Conservation (phyloP, 2,888 invertebrate genomes). For the Nemotelus pantherinus region DNA sequence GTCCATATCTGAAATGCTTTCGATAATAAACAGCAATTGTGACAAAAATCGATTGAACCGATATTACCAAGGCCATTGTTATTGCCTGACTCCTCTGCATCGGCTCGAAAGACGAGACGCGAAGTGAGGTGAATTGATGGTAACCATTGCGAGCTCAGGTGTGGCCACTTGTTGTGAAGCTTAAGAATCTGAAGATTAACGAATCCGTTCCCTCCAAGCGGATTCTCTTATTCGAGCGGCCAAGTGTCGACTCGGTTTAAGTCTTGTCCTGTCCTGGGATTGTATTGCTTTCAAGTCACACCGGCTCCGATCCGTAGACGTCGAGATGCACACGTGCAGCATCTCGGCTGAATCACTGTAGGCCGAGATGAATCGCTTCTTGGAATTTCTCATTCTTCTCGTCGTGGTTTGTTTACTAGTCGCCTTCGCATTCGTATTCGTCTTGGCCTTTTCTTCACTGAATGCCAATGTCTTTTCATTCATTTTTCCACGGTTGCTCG, state of each 20-base stretch:
- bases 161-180: constrained; percentile 15
- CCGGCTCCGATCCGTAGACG: constrained; percentile 17
- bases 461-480: constrained; percentile 17
- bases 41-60: constrained; percentile 37
- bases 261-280: too few species aligned
- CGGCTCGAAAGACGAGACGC: not conserved
- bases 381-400: constrained; percentile 37
- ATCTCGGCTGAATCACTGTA: constrained; percentile 28
- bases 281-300: constrained; percentile 34
- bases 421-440: not conserved
- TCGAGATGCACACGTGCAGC: constrained; percentile 26
- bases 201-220: constrained; percentile 15
- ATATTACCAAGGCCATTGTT: constrained; percentile 38
- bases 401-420: constrained; percentile 28
- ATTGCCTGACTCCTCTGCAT: not conserved
- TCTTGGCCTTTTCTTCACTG: not conserved
- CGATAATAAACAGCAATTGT: constrained; percentile 27
- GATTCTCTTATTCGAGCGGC: constrained; percentile 7
- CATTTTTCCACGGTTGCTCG: constrained; percentile 31
- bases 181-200: constrained; percentile 9
- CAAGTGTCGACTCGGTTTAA: constrained; percentile 44
- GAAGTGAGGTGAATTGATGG: not conserved
- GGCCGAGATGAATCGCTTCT: constrained; percentile 43
- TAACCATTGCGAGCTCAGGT: constrained; percentile 29
- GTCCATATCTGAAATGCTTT: too few species aligned